These are phyloP conservation scores for Bergia sp. DNA, from an alignment of 92 coral and sea anemone species.

Conservation along the genomic window DNA sequence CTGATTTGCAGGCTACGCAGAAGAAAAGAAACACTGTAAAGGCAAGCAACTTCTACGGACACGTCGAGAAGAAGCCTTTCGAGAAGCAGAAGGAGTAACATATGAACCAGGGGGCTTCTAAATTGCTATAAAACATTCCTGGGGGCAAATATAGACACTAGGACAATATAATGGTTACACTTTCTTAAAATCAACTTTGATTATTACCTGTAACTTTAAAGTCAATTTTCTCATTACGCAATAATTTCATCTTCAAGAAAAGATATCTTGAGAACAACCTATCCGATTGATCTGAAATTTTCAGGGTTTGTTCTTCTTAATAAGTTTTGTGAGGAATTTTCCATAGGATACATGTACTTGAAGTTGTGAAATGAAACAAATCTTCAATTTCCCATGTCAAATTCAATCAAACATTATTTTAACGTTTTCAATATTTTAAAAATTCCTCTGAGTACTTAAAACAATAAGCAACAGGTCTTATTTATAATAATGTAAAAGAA, in stretches of 20 bases:
- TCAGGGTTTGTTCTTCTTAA: constrained; percentile 38
- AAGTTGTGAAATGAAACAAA: constrained; percentile 15
- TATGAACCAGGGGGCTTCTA: constrained; percentile 46
- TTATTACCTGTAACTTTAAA: constrained; percentile 33
- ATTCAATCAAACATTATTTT: neutral
- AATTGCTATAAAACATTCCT: too few species aligned
- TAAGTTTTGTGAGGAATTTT: constrained; percentile 41
- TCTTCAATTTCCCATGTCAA: neutral
- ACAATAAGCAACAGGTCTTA: constrained; percentile 33
- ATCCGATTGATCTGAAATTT: constrained; percentile 60
- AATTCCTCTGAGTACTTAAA: constrained; percentile 46
- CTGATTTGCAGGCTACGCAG: constrained; percentile 43
- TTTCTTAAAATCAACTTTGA: neutral
- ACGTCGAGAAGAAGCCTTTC: constrained; percentile 53
- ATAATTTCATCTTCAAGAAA: constrained; percentile 37
- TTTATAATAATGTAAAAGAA: constrained; percentile 29
- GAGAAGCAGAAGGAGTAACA: constrained; percentile 54
- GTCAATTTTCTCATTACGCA: constrained; percentile 45
- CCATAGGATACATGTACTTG: constrained; percentile 26
- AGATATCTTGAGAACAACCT: constrained; percentile 50
- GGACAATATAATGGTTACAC: neutral
- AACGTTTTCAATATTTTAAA: constrained; percentile 39
- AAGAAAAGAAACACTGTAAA: constrained; percentile 40
- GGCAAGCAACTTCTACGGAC: constrained; percentile 48
- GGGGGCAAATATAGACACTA: too few species aligned